Conservation (phyloP, 1,140 invertebrate genomes). For the Acyrthosiphon pisum region DNA sequence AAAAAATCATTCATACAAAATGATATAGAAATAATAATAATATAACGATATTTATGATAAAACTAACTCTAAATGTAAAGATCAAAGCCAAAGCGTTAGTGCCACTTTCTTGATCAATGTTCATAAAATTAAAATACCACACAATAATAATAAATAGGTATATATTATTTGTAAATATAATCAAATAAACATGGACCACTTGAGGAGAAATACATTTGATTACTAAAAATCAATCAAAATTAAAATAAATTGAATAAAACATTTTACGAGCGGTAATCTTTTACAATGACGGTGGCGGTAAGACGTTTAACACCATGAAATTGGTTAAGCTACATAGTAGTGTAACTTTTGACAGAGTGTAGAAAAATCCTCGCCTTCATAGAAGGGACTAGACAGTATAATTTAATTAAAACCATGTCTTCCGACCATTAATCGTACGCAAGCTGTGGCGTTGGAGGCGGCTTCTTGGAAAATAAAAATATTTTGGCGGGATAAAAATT, state of each 20-base stretch:
- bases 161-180: background rate
- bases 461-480: background rate
- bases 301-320: background rate
- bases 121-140: background rate
- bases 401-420: slow-evolving; percentile 53
- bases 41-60: background rate
- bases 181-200: background rate
- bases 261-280: background rate
- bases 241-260: background rate
- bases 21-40: background rate
- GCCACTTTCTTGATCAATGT: background rate
- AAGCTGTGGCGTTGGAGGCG: background rate
- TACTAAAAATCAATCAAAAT: background rate
- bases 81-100: background rate
- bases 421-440: slow-evolving; percentile 45
- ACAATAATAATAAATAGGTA: background rate
- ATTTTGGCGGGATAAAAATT: slow-evolving; percentile 35
- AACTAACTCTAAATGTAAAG: background rate
- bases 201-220: background rate
- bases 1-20: background rate
- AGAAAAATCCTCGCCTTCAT: background rate
- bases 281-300: background rate
- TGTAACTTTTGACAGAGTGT: slow-evolving; percentile 23
- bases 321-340: background rate
- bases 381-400: slow-evolving; percentile 28